phyloP scores from a whole-genome alignment of 37 sponge, comb jelly and placozoan species.

The Petrosia ficiformis region DNA sequence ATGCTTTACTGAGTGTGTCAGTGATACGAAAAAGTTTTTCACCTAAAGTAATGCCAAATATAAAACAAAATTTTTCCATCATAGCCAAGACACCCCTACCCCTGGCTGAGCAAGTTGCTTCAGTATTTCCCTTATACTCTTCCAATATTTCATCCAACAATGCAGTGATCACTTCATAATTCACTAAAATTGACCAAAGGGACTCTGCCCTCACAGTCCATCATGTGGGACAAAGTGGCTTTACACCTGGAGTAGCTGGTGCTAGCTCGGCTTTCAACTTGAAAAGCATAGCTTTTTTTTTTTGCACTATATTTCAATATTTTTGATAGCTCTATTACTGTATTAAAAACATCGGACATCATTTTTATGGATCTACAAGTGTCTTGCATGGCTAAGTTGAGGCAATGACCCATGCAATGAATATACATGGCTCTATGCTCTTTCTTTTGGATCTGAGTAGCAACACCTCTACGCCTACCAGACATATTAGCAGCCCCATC shows the following conservation, averaged over 20 bases:
- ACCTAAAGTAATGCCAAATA: no score
- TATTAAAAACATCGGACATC: constrained; percentile 6
- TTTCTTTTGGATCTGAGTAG: no score
- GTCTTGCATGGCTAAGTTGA: no score
- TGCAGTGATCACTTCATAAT: neutral
- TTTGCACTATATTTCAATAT: constrained; percentile 11
- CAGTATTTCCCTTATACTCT: constrained; percentile 12
- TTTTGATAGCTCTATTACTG: constrained; percentile 10
- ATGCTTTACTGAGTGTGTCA: no score
- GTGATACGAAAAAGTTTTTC: no score
- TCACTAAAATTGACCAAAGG: neutral
- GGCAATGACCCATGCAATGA: no score
- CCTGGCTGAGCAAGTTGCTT: neutral
- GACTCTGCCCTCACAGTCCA: constrained; percentile 11
- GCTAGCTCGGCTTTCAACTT: neutral
- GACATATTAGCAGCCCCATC: no score
- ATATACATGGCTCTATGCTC: no score
- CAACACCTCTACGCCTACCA: no score
- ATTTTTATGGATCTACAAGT: neutral
- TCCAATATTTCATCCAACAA: constrained; percentile 1
- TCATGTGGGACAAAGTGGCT: constrained; percentile 7
- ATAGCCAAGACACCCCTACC: neutral
- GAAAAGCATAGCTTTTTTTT: no score
- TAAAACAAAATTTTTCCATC: neutral
- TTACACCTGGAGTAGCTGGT: constrained; percentile 3